Evolutionary conservation across 2,797 vertebrate species (phyloP).

Genomic region (Diplodus sargus): DNA sequence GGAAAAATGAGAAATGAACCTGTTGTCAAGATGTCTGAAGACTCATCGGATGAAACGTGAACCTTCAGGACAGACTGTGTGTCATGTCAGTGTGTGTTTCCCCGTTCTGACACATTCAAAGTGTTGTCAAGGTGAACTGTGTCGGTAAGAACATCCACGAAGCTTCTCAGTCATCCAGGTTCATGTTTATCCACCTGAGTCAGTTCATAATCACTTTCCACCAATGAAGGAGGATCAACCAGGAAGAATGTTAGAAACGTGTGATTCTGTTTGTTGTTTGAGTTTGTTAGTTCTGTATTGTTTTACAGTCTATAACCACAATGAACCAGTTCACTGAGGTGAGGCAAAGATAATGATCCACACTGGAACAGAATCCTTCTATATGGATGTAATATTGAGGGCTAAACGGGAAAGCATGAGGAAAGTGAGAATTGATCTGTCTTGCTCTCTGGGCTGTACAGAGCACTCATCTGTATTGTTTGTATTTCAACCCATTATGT

Average conservation of each 20-base stretch:
- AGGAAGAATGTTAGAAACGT: too few species aligned
- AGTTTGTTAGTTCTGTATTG: not conserved
- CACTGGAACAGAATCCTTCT: not conserved
- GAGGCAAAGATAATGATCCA: not conserved
- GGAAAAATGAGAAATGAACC: slow-evolving; percentile 8
- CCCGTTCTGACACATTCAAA: not conserved
- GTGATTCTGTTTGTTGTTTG: not conserved
- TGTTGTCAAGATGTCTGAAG: slow-evolving; percentile 25
- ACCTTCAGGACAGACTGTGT: slow-evolving; percentile 1
- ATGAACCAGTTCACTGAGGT: not conserved
- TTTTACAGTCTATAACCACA: not conserved
- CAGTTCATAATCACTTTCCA: too few species aligned
- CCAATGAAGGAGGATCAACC: not conserved
- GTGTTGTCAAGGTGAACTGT: not conserved
- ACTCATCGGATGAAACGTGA: slow-evolving; percentile 8
- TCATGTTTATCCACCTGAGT: not conserved
- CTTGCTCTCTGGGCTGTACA: too few species aligned
- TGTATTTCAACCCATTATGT: not conserved
- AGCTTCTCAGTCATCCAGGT: too few species aligned
- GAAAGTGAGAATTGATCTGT: not conserved
- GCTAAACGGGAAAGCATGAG: not conserved
- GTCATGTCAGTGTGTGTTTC: not conserved
- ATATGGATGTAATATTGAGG: not conserved
- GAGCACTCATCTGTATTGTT: not conserved
- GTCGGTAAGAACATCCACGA: not conserved